Percentiles rank a stretch among this genome's conserved stretches.
Conservation (phyloP, 2,113 vertebrate species). For the Otocyon megalotis region DNA sequence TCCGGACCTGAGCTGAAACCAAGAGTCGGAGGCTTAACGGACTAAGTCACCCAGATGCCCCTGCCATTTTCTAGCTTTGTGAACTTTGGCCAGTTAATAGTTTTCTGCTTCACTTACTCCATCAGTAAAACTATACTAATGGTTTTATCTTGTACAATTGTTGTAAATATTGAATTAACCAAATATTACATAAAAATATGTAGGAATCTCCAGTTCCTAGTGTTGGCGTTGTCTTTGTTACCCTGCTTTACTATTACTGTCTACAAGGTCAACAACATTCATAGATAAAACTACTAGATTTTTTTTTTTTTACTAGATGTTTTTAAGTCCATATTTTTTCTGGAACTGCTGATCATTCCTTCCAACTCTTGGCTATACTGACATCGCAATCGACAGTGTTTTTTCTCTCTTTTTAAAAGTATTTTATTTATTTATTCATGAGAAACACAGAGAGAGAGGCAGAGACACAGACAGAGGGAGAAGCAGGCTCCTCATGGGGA, state of each 20-base stretch:
- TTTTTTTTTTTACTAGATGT: not conserved
- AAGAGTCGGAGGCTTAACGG: not conserved
- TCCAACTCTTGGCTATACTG: not conserved
- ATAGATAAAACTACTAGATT: not conserved
- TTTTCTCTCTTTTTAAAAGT: too few species aligned
- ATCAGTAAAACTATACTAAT: not conserved
- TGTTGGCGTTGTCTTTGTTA: not conserved
- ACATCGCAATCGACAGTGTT: not conserved
- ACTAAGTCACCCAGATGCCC: not conserved
- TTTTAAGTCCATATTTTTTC: not conserved
- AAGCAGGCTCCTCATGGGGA: too few species aligned
- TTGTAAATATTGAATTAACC: not conserved
- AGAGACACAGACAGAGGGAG: too few species aligned
- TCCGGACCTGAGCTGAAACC: not conserved
- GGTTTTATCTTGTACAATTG: not conserved
- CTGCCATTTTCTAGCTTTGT: not conserved
- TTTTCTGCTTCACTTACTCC: not conserved
- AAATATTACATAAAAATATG: not conserved
- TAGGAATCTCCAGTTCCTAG: not conserved
- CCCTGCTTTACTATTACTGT: not conserved
- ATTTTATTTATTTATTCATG: too few species aligned
- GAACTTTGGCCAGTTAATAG: not conserved
- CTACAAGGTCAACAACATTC: not conserved
- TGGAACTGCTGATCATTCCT: not conserved
- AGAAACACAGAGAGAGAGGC: too few species aligned